Percentiles rank a stretch among this genome's conserved stretches.
Conservation (phyloP, 37 sponge, comb jelly and placozoan species). For the Eunapius fragilis region DNA sequence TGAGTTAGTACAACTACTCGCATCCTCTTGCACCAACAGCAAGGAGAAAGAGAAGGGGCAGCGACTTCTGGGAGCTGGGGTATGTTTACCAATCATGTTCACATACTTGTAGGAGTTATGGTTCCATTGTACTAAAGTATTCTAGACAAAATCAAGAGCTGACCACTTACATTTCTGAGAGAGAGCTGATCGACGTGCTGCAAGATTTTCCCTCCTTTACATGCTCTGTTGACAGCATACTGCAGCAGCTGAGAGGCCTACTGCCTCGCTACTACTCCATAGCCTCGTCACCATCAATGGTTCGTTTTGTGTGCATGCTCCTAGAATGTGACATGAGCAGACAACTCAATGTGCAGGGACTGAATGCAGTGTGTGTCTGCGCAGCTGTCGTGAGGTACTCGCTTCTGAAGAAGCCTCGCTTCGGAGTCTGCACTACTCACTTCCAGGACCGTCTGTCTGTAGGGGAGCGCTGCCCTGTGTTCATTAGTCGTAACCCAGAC, state of each 20-base stretch:
- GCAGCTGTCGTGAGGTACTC: slow-evolving; percentile 61
- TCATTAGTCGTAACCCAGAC: slow-evolving; percentile 64
- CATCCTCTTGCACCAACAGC: slow-evolving; percentile 1
- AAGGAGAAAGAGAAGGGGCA: slow-evolving; percentile 38
- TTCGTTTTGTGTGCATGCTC: not conserved
- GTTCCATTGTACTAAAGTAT: slow-evolving; percentile 3
- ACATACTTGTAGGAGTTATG: no score
- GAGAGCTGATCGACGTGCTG: slow-evolving; percentile 58
- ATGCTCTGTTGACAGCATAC: slow-evolving; percentile 12
- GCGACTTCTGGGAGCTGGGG: slow-evolving; percentile 41
- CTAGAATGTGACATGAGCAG: not conserved
- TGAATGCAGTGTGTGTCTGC: slow-evolving; percentile 50
- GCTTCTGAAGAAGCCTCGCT: slow-evolving; percentile 26
- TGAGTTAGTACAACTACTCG: slow-evolving; percentile 40
- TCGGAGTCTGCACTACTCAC: slow-evolving; percentile 66
- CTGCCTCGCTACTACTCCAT: slow-evolving; percentile 75
- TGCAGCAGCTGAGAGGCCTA: slow-evolving; percentile 38
- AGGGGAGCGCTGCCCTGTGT: slow-evolving; percentile 41
- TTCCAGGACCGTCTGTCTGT: slow-evolving; percentile 50
- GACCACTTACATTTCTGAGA: slow-evolving; percentile 15
- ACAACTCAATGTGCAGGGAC: slow-evolving; percentile 11
- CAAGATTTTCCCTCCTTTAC: slow-evolving; percentile 40
- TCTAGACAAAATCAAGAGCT: slow-evolving; percentile 37
- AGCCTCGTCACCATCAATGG: slow-evolving; percentile 54
- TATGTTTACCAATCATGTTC: not conserved